A percentile compares a stretch with the other conserved stretches of the same genome.
Conservation (phyloP, 1,140 invertebrate species). For the Drosophila rufa region DNA sequence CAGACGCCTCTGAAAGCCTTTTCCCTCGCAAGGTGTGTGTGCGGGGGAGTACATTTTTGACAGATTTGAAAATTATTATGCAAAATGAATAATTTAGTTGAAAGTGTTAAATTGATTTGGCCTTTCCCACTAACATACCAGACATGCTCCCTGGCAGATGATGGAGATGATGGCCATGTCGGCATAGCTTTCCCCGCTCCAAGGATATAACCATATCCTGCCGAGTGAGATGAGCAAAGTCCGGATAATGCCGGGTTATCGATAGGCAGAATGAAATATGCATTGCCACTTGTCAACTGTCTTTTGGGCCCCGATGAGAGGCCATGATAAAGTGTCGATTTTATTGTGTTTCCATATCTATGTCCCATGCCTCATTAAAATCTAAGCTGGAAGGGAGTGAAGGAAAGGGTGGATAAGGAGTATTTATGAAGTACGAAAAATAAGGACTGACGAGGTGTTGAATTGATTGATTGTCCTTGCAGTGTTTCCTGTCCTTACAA, state of each 20-base stretch:
- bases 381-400: not conserved
- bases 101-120: conserved; percentile 84
- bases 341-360: conserved; percentile 16
- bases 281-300: conserved; percentile 35
- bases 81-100: conserved; percentile 83
- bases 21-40: conserved; percentile 16
- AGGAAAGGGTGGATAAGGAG: not conserved
- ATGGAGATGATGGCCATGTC: conserved; percentile 71
- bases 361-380: conserved; percentile 19
- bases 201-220: not conserved
- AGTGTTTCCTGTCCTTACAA: not conserved
- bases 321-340: conserved; percentile 33
- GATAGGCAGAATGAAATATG: conserved; percentile 47
- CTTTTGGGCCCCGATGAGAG: conserved; percentile 13
- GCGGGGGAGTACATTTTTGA: conserved; percentile 63
- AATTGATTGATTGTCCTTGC: conserved; percentile 16
- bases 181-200: conserved; percentile 9
- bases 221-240: conserved; percentile 13
- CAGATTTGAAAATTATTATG: conserved; percentile 84
- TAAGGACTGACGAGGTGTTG: conserved; percentile 8
- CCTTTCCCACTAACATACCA: conserved; percentile 68
- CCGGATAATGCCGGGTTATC: conserved; percentile 13
- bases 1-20: conserved; percentile 64
- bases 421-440: conserved; percentile 26
- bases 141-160: conserved; percentile 32